Conservation (phyloP, 2,113 vertebrate genomes). For the Cyphomyrus plagiostoma region DNA sequence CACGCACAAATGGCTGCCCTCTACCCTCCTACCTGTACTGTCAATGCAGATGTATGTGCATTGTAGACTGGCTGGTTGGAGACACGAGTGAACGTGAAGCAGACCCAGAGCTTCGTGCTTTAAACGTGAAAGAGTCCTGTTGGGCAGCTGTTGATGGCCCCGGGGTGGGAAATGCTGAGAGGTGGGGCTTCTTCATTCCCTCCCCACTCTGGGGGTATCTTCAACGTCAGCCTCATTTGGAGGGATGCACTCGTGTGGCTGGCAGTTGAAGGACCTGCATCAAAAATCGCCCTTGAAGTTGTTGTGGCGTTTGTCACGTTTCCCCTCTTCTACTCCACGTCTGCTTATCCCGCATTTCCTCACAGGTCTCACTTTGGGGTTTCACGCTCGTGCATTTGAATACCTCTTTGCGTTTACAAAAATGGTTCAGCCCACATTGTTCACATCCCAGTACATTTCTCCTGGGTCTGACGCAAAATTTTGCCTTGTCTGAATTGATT, state of each 20-base stretch:
- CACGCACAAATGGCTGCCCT: not conserved
- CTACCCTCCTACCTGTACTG: not conserved
- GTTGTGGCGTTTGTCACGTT: not conserved
- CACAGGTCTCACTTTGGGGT: not conserved
- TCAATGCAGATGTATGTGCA: not conserved
- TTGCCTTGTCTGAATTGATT: not conserved
- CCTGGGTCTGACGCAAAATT: not conserved
- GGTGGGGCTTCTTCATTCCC: not conserved
- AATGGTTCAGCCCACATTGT: not conserved
- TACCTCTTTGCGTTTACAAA: not conserved
- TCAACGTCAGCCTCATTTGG: not conserved
- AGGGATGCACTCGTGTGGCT: not conserved
- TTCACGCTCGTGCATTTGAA: not conserved
- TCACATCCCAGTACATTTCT: not conserved
- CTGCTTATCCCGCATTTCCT: not conserved
- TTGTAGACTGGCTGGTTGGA: not conserved
- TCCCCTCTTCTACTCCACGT: not conserved
- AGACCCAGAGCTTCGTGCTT: not conserved
- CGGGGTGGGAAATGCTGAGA: not conserved
- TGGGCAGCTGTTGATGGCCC: not conserved
- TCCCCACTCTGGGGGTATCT: not conserved
- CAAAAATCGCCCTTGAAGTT: not conserved
- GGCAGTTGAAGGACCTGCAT: not conserved
- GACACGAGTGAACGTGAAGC: not conserved
- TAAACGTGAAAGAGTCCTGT: not conserved